Evolutionary conservation across 2,797 vertebrate species (phyloP), one percentile per base, ranked within the genome.

Genomic region (Hydrolagus colliei): DNA sequence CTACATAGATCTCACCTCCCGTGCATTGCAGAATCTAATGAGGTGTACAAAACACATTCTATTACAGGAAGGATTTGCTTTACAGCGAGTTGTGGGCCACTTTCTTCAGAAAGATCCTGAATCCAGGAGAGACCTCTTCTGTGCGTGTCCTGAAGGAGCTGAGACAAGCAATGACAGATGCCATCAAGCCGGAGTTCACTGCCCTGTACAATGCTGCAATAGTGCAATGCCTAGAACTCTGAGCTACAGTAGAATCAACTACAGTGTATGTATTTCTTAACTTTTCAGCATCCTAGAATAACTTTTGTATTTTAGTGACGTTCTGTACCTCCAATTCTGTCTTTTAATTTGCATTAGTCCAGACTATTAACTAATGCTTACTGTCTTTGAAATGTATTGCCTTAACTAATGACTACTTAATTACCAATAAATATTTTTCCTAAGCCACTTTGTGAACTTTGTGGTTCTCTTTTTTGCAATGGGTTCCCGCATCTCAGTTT

Each of bases 21-120:
- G 6, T 52, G 6, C 41, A 52, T 52, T 52, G 41, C 41, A 52
- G 41, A 52, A 52, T 52, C 41, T 52, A 52, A 52, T 52, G 41
- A 52, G 41, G 6, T 52, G 41, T 52, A 52, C 41, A 52, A 52
- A 52, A 52, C 6, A 52, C 41, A 52, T 6, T 52, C 41, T 68
- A 10, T 35, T 84, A 4, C 79, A 84, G 79, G 20, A 18, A 68
- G 65, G 62, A 71, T 0, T 71, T 20, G 9, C 65, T 35, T 9
- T 71, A 68, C 65, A 35, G 20, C 27, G 27, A 84, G 79, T 41
- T 68, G 10, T 84, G 79, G 79, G 71, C 8, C 16, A 68, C 4
- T n/a, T 84, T 84, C 79, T 84, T 84, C 71, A 63, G 68, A 84
- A 84, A 71, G 65, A 71, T 84, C 20, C 79, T 84, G 32, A 84